phyloP scores from a whole-genome alignment of 53 echinoderm and acorn worm genomes.

The Mesocentrotus franciscanus region DNA sequence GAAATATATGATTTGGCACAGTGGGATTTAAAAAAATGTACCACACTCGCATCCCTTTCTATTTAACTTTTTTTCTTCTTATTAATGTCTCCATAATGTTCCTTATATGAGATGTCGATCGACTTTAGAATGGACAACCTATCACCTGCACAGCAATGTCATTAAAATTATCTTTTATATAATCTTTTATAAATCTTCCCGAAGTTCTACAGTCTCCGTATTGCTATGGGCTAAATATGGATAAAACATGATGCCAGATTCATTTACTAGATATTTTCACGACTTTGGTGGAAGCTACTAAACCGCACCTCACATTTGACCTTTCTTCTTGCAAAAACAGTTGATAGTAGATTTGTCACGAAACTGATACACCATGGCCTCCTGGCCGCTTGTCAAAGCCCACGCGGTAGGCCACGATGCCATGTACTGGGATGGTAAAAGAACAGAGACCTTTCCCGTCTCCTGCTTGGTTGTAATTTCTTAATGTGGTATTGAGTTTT shows the following conservation, averaged over 20 bases:
- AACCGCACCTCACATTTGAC: constrained; percentile 25
- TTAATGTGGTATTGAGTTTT: no score
- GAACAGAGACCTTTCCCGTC: no score
- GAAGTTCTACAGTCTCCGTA: not conserved
- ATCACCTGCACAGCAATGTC: not conserved
- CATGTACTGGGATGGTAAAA: not conserved
- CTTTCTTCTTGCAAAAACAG: constrained; percentile 35
- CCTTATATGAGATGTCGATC: not conserved
- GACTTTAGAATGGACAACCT: not conserved
- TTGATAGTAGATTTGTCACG: constrained; percentile 38
- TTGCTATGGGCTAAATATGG: no score
- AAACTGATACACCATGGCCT: not conserved
- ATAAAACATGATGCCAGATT: not conserved
- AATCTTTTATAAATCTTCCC: not conserved
- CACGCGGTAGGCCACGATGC: not conserved
- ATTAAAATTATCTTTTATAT: not conserved
- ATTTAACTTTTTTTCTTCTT: not conserved
- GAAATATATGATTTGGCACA: not conserved
- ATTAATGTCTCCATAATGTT: not conserved
- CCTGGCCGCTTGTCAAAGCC: not conserved
- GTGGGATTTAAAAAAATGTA: not conserved
- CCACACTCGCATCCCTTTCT: not conserved
- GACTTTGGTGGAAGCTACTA: not conserved
- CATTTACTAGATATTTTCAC: not conserved
- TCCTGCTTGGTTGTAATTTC: no score